Percentiles rank a stretch among this genome's conserved stretches.
Conservation (phyloP, 2,888 invertebrate genomes). For the Eulithis testata region DNA sequence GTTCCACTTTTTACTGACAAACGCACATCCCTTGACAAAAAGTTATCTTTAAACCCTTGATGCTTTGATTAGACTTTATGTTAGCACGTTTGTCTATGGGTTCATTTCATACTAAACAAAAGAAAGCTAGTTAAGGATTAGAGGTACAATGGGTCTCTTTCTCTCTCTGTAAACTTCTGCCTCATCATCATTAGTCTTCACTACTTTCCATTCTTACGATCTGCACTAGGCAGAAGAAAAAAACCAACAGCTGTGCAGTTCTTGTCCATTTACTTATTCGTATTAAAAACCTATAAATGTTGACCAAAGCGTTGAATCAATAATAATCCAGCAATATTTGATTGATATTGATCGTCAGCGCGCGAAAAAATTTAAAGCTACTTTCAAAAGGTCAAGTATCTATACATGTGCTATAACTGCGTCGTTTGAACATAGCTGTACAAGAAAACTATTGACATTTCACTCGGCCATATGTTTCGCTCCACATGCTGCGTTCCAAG, state of each 20-base stretch:
- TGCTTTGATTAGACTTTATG: not conserved
- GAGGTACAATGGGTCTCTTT: no score
- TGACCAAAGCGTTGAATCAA: not conserved
- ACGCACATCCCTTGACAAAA: conserved; percentile 7
- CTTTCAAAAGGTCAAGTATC: not conserved
- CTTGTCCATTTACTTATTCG: not conserved
- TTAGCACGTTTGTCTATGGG: not conserved
- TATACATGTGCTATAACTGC: not conserved
- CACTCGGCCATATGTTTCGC: conserved; percentile 21
- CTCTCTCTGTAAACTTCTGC: no score
- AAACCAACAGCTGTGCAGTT: not conserved
- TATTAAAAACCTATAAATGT: not conserved
- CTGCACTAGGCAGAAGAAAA: not conserved
- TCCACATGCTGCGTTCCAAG: conserved; percentile 13
- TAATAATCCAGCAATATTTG: not conserved
- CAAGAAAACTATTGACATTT: conserved; percentile 17
- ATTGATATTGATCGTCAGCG: not conserved
- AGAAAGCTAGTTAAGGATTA: not conserved
- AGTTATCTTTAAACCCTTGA: conserved; percentile 2
- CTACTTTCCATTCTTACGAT: no score
- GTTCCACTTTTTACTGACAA: conserved; percentile 18
- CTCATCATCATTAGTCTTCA: no score
- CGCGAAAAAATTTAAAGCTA: not conserved
- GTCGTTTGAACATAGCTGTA: not conserved
- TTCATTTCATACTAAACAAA: not conserved